Evolutionary conservation across 2,888 invertebrate genomes (phyloP), one percentile per base, ranked within the genome.

Genomic region (Stratiomys singularior): DNA sequence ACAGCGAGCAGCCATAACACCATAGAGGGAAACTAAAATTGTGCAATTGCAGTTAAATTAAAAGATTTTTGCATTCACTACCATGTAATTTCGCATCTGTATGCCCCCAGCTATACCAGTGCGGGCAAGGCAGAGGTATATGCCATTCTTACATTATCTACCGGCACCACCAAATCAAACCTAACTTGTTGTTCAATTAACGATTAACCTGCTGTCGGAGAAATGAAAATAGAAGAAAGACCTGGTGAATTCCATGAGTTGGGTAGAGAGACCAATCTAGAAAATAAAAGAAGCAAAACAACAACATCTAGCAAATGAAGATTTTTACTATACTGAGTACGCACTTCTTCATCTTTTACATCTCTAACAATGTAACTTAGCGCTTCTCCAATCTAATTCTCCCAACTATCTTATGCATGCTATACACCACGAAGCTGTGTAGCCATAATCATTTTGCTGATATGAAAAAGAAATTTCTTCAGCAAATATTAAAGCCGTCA

Each of bases 381-480:
- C 66, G 11, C 18, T 37, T 66, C 66, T 9, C 30, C 15, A 63
- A 52, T 52, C 52, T 52, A 52, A 18, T 4, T 13, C 4, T 37
- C 37, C 37, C 9, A 37, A 37, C 37, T 37, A 37, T 5, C 37
- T 37, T 9, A 37, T 37, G 9, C 37, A 37, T 37, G 3, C 5
- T 9, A 37, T 9, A 37, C 37, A 3, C 9, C 5, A 37, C 3
- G 23, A 58, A 18, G 18, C 2, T 58, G 58, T 58, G 58, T 58
- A 5, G n/a, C 63, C 28, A 25, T 63, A 27, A 63, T 28, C 27
- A n/a, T 66, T n/a, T n/a, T 37, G 66, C 30, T 66, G 66, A 66
- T 66, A 66, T 30, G 37, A 66, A 66, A 30, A 69, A 69, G 69
- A 69, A 69, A 69, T 69, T 69, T 69, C 69, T 69, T 69, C 47